Conservation (phyloP, 2,113 vertebrate genomes). For the Dolichallabes microphthalmus region DNA sequence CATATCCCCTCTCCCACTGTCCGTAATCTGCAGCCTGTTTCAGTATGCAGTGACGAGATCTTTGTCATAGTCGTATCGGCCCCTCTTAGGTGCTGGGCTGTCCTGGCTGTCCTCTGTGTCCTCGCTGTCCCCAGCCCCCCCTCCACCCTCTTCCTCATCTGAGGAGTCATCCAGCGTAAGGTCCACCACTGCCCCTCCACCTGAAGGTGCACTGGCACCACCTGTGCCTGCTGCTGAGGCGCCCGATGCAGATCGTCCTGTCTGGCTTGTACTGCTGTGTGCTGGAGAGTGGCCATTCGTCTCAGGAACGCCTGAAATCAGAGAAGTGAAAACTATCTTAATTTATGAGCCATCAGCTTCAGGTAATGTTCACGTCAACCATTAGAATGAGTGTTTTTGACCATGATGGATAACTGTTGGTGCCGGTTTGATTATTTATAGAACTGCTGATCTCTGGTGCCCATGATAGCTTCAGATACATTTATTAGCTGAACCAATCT, state of each 20-base stretch:
- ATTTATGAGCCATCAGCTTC: not conserved
- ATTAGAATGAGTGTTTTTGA: not conserved
- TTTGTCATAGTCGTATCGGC: constrained; percentile 91
- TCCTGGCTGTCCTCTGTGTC: constrained; percentile 89
- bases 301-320: constrained; percentile 80
- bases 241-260: constrained; percentile 78
- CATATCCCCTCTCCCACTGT: constrained; percentile 49
- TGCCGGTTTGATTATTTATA: not conserved
- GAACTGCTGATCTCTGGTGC: not conserved
- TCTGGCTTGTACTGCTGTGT: constrained; percentile 79
- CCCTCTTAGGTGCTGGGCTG: constrained; percentile 84
- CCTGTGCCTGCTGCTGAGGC: constrained; percentile 63
- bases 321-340: not conserved
- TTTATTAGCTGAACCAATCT: too few species aligned
- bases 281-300: constrained; percentile 80
- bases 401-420: not conserved
- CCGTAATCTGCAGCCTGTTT: constrained; percentile 66
- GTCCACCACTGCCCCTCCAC: constrained; percentile 85
- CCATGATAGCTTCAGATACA: too few species aligned
- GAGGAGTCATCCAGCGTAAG: constrained; percentile 96
- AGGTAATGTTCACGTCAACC: not conserved
- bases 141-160: constrained; percentile 82
- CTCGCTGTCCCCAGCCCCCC: constrained; percentile 84
- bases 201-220: constrained; percentile 58
- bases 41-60: constrained; percentile 96